Evolutionary conservation across 2,888 invertebrate species (phyloP).

Genomic region (Rhamnusium bicolor): DNA sequence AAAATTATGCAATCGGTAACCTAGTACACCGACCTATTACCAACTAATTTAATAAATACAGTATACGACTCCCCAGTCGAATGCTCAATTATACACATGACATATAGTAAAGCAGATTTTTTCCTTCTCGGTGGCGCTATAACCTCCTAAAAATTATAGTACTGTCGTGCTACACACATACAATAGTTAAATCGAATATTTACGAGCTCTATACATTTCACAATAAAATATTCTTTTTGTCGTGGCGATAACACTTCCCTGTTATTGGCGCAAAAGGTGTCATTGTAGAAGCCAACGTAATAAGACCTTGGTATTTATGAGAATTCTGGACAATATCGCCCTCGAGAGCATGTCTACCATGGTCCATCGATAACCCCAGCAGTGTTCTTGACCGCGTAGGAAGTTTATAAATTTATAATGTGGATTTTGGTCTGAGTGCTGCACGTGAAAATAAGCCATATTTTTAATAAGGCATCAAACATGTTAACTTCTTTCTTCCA

Average conservation of each 20-base stretch:
- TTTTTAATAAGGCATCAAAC: too few relatives aligned
- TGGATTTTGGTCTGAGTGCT: slow-evolving; percentile 31
- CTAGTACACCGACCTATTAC: too few relatives aligned
- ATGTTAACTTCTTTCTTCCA: too few relatives aligned
- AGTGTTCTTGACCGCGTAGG: slow-evolving; percentile 38
- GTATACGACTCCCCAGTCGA: too few relatives aligned
- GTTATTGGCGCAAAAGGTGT: slow-evolving; percentile 38
- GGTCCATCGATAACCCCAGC: slow-evolving; percentile 38
- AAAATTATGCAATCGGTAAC: too few relatives aligned
- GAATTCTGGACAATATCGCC: slow-evolving; percentile 43
- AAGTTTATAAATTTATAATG: slow-evolving; percentile 44
- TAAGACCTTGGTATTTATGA: slow-evolving; percentile 39
- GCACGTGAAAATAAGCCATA: not conserved
- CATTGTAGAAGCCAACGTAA: slow-evolving; percentile 27
- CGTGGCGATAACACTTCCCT: slow-evolving; percentile 31
- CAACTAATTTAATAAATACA: too few relatives aligned
- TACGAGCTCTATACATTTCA: slow-evolving; percentile 24
- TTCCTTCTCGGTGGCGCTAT: not conserved
- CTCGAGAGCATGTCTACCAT: slow-evolving; percentile 40
- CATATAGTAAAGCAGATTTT: not conserved
- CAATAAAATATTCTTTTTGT: slow-evolving; percentile 30
- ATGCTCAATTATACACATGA: too few relatives aligned
- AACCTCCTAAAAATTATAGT: not conserved
- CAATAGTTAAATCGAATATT: slow-evolving; percentile 17
- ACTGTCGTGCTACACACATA: not conserved